Conservation (phyloP, 2,797 vertebrate genomes). For the Gambelia wislizenii region DNA sequence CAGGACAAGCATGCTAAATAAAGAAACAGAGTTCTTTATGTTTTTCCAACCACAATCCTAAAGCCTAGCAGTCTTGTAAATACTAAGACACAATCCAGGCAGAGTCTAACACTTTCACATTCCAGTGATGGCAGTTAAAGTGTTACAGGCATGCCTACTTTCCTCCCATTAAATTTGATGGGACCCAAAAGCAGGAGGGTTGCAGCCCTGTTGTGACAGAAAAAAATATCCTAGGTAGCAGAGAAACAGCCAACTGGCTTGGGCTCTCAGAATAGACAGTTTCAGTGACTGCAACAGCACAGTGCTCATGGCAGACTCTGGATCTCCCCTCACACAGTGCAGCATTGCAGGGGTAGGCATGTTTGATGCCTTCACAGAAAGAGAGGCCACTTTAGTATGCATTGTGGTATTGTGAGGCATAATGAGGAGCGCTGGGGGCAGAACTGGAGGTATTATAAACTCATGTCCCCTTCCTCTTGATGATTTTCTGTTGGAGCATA, state of each 20-base stretch:
- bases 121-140: neutral
- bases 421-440: too few species aligned
- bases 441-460: too few species aligned
- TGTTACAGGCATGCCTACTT: neutral
- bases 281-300: neutral
- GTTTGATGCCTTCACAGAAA: too few species aligned
- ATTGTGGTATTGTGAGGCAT: too few species aligned
- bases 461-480: too few species aligned
- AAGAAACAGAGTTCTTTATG: conserved; percentile 25
- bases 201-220: neutral
- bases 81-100: neutral
- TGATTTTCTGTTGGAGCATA: too few species aligned
- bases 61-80: conserved; percentile 17
- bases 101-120: neutral
- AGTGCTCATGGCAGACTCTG: too few species aligned
- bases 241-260: neutral
- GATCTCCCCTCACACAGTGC: too few species aligned
- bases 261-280: neutral
- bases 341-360: too few species aligned
- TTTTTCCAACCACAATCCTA: conserved; percentile 28
- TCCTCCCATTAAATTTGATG: neutral
- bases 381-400: too few species aligned
- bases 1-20: conserved; percentile 23
- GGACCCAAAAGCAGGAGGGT: neutral
- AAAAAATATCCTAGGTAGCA: neutral